These are phyloP conservation scores for Achlya flavicornis DNA, from an alignment of 2,888 invertebrate species.

Conservation along the genomic window DNA sequence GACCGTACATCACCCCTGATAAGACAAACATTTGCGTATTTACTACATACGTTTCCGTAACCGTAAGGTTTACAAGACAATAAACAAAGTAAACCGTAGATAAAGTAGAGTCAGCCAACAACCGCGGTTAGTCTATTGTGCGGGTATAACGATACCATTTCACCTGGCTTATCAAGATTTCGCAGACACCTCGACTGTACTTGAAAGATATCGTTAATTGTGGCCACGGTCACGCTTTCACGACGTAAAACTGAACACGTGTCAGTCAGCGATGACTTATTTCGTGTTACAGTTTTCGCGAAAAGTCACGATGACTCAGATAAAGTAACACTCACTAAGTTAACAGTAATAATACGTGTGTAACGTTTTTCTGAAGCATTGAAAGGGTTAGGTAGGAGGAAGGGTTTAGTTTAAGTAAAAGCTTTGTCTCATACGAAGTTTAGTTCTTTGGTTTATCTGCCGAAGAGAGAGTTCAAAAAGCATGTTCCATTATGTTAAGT, in stretches of 20 bases:
- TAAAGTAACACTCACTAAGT: neutral
- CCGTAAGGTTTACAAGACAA: constrained; percentile 6
- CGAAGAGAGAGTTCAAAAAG: no score
- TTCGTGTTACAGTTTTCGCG: constrained; percentile 8
- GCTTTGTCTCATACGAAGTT: no score
- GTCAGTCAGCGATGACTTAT: constrained; percentile 11
- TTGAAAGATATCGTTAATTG: constrained; percentile 48
- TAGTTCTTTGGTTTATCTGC: no score
- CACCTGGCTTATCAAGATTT: constrained; percentile 59
- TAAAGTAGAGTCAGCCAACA: constrained; percentile 19
- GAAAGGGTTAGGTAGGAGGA: neutral
- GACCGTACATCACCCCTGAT: neutral
- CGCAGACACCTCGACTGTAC: constrained; percentile 33
- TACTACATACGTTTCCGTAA: constrained; percentile 2
- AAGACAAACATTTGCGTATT: constrained; percentile 3
- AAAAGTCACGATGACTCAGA: constrained; percentile 10
- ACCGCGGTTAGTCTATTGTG: constrained; percentile 46
- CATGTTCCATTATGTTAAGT: neutral
- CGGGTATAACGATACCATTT: constrained; percentile 54
- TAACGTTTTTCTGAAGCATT: neutral
- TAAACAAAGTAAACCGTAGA: constrained; percentile 10
- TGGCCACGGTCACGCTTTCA: constrained; percentile 61
- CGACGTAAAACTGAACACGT: constrained; percentile 23
- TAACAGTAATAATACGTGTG: constrained; percentile 1
- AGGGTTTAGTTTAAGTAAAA: no score